These are phyloP conservation scores for Sympetrum striolatum DNA, from an alignment of 2,888 invertebrate species.

Conservation along the genomic window DNA sequence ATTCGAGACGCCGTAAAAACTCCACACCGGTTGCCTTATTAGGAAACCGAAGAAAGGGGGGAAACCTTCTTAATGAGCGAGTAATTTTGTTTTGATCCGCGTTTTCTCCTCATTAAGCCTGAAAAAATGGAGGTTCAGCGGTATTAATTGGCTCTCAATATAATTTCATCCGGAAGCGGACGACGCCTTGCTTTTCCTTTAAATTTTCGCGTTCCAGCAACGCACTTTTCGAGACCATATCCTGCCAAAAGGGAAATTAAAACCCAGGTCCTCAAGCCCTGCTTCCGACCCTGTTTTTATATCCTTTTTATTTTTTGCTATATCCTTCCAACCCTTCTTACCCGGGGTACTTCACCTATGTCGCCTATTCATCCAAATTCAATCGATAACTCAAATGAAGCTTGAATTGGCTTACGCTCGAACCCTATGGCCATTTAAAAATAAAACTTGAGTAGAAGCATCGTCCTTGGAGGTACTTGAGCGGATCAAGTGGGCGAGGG, in stretches of 20 bases:
- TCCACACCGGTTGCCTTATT: neutral
- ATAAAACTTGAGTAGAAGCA: neutral
- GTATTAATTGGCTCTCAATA: neutral
- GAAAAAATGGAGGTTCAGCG: neutral
- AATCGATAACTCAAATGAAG: constrained; percentile 24
- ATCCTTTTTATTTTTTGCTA: neutral
- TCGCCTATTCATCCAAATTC: neutral
- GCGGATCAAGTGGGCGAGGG: neutral
- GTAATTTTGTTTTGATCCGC: neutral
- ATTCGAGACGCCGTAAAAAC: neutral
- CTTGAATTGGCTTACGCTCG: constrained; percentile 3
- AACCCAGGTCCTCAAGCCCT: neutral
- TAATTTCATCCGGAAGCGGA: neutral
- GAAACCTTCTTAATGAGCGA: neutral
- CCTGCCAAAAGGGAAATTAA: neutral
- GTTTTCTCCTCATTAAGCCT: neutral
- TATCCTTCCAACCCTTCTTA: neutral
- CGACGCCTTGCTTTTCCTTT: neutral
- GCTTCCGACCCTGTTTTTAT: neutral
- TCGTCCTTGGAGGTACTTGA: neutral
- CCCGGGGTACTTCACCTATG: neutral
- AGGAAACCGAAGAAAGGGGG: neutral
- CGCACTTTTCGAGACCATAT: neutral
- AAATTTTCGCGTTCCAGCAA: neutral
- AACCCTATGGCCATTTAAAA: neutral